A percentile compares a stretch with the other conserved stretches of the same genome.
Evolutionary conservation across 2,113 vertebrate species (phyloP).

Genomic region (Sclerurus mexicanus): DNA sequence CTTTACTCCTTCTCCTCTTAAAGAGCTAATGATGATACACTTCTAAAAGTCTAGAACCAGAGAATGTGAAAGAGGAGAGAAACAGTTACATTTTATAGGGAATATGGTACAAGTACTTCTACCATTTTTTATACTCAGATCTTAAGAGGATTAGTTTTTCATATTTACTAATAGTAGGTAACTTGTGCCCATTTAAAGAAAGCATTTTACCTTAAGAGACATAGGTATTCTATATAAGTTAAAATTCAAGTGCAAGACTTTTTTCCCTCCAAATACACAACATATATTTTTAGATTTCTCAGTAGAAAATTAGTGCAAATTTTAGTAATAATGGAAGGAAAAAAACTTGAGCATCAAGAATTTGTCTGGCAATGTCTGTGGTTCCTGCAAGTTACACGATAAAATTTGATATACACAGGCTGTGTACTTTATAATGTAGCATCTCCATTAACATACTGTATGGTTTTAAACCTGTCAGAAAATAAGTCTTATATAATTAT

Average conservation of each 20-base stretch:
- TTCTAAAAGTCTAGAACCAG: neutral
- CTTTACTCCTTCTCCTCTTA: neutral
- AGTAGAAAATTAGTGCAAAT: neutral
- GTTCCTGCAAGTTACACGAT: neutral
- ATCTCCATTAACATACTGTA: neutral
- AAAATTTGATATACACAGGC: neutral
- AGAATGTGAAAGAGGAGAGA: neutral
- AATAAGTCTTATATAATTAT: neutral
- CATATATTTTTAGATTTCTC: neutral
- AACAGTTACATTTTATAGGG: rapidly evolving
- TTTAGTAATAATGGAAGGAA: neutral
- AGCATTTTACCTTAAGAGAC: neutral
- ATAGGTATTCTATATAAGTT: neutral
- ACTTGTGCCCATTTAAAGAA: neutral
- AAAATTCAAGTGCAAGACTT: neutral
- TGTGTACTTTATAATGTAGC: neutral
- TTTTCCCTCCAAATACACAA: neutral
- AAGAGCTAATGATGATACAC: neutral
- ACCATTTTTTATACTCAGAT: neutral
- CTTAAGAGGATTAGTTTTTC: neutral
- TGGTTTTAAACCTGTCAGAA: neutral
- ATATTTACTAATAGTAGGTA: neutral
- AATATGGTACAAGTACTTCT: neutral
- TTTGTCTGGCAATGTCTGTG: neutral
- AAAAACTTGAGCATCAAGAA: neutral